Conservation (phyloP, 2,888 invertebrate genomes). For the Gisinianus flammeolus region DNA sequence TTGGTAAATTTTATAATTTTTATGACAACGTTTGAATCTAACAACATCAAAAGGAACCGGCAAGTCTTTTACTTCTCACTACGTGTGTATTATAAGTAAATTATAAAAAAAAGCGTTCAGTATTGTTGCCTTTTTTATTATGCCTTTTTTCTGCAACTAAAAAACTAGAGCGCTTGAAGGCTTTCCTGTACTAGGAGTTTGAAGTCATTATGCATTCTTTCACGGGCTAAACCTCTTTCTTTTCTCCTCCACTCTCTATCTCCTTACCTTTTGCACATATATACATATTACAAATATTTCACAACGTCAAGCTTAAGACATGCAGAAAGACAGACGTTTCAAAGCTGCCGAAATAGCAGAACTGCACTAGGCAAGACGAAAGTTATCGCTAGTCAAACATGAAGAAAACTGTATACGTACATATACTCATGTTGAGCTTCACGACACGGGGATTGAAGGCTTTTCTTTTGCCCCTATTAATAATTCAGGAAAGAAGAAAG, state of each 20-base stretch:
- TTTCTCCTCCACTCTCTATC: background rate
- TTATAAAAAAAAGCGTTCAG: too few species aligned
- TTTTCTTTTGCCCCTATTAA: slow-evolving; percentile 7
- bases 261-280: background rate
- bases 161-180: background rate
- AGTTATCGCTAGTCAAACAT: background rate
- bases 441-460: background rate
- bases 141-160: too few species aligned
- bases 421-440: background rate
- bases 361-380: background rate
- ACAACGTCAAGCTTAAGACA: background rate
- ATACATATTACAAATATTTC: background rate
- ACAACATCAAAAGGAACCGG: too few species aligned
- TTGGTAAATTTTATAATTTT: too few species aligned
- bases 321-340: background rate
- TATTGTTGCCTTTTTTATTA: too few species aligned
- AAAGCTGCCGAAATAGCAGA: background rate
- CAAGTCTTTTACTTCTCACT: too few species aligned
- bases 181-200: too few species aligned
- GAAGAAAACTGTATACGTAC: background rate
- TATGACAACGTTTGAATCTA: too few species aligned
- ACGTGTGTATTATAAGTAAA: too few species aligned
- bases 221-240: background rate
- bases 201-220: background rate
- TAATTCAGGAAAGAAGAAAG: slow-evolving; percentile 6